Conservation (phyloP, 1,140 invertebrate genomes). For the Anastatus disparis region DNA sequence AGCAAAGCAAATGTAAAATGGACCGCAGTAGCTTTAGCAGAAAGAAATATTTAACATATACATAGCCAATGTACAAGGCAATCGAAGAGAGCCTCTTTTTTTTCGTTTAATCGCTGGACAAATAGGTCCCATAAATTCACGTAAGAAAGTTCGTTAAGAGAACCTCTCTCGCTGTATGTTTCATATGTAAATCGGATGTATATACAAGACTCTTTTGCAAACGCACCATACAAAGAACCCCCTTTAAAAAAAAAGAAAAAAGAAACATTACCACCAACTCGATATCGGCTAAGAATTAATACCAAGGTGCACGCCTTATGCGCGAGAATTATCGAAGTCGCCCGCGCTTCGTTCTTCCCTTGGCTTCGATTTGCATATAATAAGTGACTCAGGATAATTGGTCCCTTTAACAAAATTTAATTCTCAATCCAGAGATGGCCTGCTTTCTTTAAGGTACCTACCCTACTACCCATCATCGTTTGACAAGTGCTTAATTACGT, state of each 20-base stretch:
- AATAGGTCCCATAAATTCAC: slow-evolving; percentile 26
- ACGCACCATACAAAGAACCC: neutral
- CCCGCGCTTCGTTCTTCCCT: too few relatives aligned
- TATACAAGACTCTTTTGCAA: neutral
- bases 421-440: slow-evolving; percentile 9
- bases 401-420: slow-evolving; percentile 35
- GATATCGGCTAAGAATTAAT: slow-evolving; percentile 2
- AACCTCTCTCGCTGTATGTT: too few relatives aligned
- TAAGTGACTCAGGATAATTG: slow-evolving; percentile 36
- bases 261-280: neutral
- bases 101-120: slow-evolving; percentile 22
- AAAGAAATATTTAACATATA: too few relatives aligned
- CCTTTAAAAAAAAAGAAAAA: neutral
- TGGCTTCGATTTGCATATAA: slow-evolving; percentile 33
- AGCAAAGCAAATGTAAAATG: too few relatives aligned
- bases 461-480: slow-evolving; percentile 31
- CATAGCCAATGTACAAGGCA: too few relatives aligned
- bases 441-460: too few relatives aligned
- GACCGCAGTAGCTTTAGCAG: too few relatives aligned
- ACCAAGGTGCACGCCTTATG: slow-evolving; percentile 5
- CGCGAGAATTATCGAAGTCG: neutral
- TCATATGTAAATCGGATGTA: neutral
- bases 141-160: slow-evolving; percentile 29
- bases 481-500: slow-evolving; percentile 40
- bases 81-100: too few relatives aligned